Base-by-base conservation (phyloP, 2,113 vertebrate species). In the Paratilapia polleni region DNA sequence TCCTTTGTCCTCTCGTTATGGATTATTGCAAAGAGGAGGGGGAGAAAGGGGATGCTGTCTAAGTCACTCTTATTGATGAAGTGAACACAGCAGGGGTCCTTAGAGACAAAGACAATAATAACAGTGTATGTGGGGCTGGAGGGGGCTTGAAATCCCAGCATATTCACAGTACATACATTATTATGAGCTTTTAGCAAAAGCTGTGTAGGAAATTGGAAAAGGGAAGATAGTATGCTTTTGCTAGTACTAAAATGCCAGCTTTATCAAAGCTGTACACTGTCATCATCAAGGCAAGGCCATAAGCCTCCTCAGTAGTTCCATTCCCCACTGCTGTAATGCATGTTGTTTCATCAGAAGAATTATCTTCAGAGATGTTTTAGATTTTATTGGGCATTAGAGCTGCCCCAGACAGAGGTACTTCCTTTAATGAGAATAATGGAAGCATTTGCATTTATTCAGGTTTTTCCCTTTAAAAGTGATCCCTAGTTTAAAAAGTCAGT, bases 1-100 rank as follows among this genome's bases (percentile, higher is more conserved):
- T 58, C 87, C 83, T 94, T 95, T 95, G 92, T 95, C 84, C 88
- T 91, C 75, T 80, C 78, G 84, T 95, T 95, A 94, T 95, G 91
- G 90, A 93, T 94, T 93, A 92, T 91, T 88, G 79, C 58, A 87
- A 52, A 49, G 76, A 10, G 73, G 79, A 57, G 68, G 57, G 24
- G 64, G 75, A 26, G 22, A 5, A 1, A 17, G 36, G 68, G 83
- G 77, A 66, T 70, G 56, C 64, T 73, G 84, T 86, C 82, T 76
- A 20, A 85, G 84, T 80, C 81, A 74, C 68, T 89, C 81, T 88
- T 83, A 89, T 90, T 93, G 91, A 87, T 91, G 88, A 89, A 87
- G 85, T 79, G 82, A 85, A 82, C 88, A 77, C 92, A 88, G 85
- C 83, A 34, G 87, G 93, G 75, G 84, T 80, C 87, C 86, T 19